A percentile compares a stretch with the other conserved stretches of the same genome.
Conservation (phyloP, 2,797 vertebrate species). For the Naso thynnoides region DNA sequence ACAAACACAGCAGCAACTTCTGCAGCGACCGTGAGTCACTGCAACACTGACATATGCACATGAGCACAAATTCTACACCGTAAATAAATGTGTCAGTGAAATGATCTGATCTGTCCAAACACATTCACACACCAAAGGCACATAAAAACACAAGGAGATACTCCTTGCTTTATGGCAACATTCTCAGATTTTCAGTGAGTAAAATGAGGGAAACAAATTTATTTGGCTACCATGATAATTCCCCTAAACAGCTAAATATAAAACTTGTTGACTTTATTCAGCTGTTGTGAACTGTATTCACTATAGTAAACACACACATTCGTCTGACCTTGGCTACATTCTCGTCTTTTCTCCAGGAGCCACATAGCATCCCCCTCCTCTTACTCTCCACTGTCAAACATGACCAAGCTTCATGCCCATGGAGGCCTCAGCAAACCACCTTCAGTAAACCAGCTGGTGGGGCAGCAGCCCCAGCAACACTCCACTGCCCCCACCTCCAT, state of each 20-base stretch:
- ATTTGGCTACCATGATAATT: too few species aligned
- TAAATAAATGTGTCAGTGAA: constrained; percentile 6
- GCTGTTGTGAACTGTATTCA: neutral
- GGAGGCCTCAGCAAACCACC: constrained; percentile 89
- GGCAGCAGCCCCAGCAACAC: constrained; percentile 90
- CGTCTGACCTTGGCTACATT: constrained; percentile 21
- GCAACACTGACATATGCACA: constrained; percentile 20
- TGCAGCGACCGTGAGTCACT: constrained; percentile 93
- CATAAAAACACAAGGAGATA: neutral
- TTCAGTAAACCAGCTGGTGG: constrained; percentile 92
- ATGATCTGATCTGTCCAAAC: neutral
- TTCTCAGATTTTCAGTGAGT: neutral
- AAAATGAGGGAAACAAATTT: too few species aligned
- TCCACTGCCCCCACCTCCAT: constrained; percentile 80
- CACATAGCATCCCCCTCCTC: constrained; percentile 89
- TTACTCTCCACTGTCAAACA: constrained; percentile 90
- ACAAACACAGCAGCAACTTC: constrained; percentile 95
- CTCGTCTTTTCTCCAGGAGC: constrained; percentile 77
- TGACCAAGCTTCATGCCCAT: constrained; percentile 90
- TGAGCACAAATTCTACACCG: neutral
- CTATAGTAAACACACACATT: neutral
- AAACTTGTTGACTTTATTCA: neutral
- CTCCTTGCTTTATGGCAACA: neutral
- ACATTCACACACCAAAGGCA: constrained; percentile 2
- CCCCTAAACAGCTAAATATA: neutral